Percentiles rank a stretch among this genome's conserved stretches.
Conservation (phyloP, 2,113 vertebrate species). For the Ageneiosus marmoratus region DNA sequence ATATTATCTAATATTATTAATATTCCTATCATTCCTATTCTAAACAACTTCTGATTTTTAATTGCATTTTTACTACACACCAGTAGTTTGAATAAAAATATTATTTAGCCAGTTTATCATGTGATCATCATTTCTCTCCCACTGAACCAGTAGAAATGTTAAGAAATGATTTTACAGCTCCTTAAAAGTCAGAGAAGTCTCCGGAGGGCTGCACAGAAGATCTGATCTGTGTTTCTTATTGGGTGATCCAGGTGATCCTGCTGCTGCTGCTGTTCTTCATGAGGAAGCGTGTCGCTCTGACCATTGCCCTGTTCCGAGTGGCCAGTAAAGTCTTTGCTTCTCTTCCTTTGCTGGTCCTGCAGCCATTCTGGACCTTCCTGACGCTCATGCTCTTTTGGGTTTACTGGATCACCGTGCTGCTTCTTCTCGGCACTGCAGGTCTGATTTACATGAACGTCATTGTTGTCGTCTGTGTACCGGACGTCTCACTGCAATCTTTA, state of each 20-base stretch:
- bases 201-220: constrained; percentile 1
- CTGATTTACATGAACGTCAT: too few species aligned
- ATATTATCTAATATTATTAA: neutral
- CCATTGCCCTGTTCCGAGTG: constrained; percentile 94
- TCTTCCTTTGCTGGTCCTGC: constrained; percentile 88
- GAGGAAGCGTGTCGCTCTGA: constrained; percentile 95
- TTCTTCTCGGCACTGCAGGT: constrained; percentile 93
- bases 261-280: constrained; percentile 92
- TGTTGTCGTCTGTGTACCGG: neutral
- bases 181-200: too few species aligned
- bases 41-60: neutral
- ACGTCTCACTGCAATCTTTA: neutral
- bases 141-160: neutral
- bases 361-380: constrained; percentile 96
- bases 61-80: too few species aligned
- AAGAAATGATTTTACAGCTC: too few species aligned
- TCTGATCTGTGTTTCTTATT: neutral
- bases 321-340: constrained; percentile 95
- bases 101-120: neutral
- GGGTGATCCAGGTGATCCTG: constrained; percentile 79
- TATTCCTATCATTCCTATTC: neutral
- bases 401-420: constrained; percentile 91
- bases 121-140: neutral
- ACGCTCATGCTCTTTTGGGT: constrained; percentile 92
- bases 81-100: neutral